Base-by-base conservation (phyloP, 2,888 invertebrate genomes). In the Cetonia aurata region DNA sequence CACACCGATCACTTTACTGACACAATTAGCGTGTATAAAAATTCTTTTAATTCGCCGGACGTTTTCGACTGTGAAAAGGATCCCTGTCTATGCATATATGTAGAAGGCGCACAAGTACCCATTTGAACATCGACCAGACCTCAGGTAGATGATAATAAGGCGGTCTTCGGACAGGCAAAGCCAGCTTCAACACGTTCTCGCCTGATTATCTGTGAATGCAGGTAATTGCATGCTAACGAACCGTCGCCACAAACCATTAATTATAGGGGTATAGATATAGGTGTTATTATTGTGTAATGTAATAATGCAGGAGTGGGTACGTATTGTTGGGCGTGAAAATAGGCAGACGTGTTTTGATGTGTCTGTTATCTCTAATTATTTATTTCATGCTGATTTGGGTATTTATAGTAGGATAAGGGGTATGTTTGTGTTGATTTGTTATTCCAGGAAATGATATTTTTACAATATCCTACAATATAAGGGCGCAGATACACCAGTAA, bases 121-220 rank as follows among this genome's bases (percentile, higher is more conserved):
- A 15, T 46, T 6, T 8, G 13, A 12, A 13, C n/a, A 48, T 15
- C 15, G 50, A 55, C 56, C 37, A 37, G 48, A 15, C 10, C 48
- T 13, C 62, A 62, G 62, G 74, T 74, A 71, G 72, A 72, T 72
- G 56, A 55, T 72, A 74, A 74, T 67, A 57, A 56, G 15, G 37
- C 44, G 44, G 13, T 50, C 41, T 50, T 69, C 72, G 71, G 71
- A 74, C 74, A 71, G 66, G 69, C 62, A 53, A 65, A 69, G 72
- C 72, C 72, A 72, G 57, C 67, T 67, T 62, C 57, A 69, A 74
- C 62, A 67, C 74, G 67, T 74, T 68, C 57, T 67, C 37, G 65
- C 42, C 70, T 71, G 71, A 74, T 74, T 74, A 74, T 71, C 72
- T 66, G 56, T 74, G 69, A 62, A 62, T 62, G 25, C 42, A 37